These are phyloP conservation scores for Muscidifurax raptorellus DNA, from an alignment of 1,140 invertebrate genomes.

Conservation along the genomic window DNA sequence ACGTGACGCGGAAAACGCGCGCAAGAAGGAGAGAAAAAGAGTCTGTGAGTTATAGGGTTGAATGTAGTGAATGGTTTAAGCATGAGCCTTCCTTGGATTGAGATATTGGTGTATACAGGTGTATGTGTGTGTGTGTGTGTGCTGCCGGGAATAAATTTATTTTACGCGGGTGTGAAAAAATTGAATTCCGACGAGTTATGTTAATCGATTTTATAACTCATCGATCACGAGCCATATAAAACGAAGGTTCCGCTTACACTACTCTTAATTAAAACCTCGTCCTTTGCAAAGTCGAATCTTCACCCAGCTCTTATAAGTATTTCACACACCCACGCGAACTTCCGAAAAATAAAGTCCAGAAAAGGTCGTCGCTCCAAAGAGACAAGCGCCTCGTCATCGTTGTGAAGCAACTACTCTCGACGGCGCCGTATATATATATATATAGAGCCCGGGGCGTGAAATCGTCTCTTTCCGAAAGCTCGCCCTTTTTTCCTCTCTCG, in stretches of 20 bases:
- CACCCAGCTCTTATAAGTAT: too few species aligned
- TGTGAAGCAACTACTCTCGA: not conserved
- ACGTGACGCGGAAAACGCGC: not conserved
- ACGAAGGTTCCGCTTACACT: too few species aligned
- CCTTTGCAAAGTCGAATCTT: too few species aligned
- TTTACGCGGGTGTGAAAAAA: too few species aligned
- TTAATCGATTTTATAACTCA: too few species aligned
- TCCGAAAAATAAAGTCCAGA: not conserved
- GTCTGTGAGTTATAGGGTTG: not conserved
- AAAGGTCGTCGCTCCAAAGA: conserved; percentile 21
- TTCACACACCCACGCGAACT: not conserved
- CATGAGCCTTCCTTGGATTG: not conserved
- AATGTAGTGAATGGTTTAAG: not conserved
- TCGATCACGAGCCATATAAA: too few species aligned
- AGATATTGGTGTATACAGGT: too few species aligned
- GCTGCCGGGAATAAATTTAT: too few species aligned
- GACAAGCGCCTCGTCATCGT: conserved; percentile 2
- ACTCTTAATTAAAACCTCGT: too few species aligned
- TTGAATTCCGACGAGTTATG: too few species aligned
- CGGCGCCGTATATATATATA: too few species aligned
- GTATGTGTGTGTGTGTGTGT: too few species aligned
- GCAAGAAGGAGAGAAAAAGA: not conserved
- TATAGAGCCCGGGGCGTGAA: not conserved
- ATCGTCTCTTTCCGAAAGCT: not conserved
- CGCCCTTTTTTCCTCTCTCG: not conserved